Evolutionary conservation across 2,113 vertebrate species (phyloP), one percentile per base, ranked within the genome.

Genomic region (Mirounga angustirostris): DNA sequence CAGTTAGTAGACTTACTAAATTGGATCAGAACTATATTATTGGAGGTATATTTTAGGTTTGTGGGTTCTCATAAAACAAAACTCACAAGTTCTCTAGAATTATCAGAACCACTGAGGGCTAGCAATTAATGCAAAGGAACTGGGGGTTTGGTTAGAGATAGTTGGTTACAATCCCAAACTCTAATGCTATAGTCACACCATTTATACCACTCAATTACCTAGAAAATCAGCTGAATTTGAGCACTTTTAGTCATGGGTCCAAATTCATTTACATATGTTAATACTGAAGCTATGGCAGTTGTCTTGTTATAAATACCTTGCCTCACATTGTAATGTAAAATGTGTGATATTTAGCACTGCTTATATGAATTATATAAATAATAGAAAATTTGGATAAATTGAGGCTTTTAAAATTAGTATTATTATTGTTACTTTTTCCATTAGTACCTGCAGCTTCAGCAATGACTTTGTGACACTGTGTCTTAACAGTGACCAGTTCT

Each of bases 401-500:
- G 43, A 93, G 91, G 50, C 4, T 59, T 94, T 94, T 89, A 96
- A 43, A 73, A 73, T 73, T 73, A 89, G 83, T 86, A 16, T 11
- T 52, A 89, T 54, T 73, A 9, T 71, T 71, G 8, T 40, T 58
- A 36, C 93, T 95, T n/a, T 56, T 96, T 91, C 86, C 22, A 67
- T 96, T 84, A 89, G 82, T 63, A 24, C 28, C 56, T 59, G 59
- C 33, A 94, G 43, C 19, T 95, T 84, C 71, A 95, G 65, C 21
- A 96, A 24, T 54, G 96, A 95, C 88, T 95, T 8, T 97, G 79
- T 95, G n/a, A 30, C n/a, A 90, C 69, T 59, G 61, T 16, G 30
- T 61, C 97, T 96, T 78, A 87, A 81, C 2, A n/a, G 19, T 87
- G 71, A 97, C 43, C 67, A 97, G 40, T 97, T 98, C 95, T 95